Percentiles rank a stretch among this genome's conserved stretches.
phyloP scores from a whole-genome alignment of 1,140 invertebrate species.

The Tribolium castaneum region DNA sequence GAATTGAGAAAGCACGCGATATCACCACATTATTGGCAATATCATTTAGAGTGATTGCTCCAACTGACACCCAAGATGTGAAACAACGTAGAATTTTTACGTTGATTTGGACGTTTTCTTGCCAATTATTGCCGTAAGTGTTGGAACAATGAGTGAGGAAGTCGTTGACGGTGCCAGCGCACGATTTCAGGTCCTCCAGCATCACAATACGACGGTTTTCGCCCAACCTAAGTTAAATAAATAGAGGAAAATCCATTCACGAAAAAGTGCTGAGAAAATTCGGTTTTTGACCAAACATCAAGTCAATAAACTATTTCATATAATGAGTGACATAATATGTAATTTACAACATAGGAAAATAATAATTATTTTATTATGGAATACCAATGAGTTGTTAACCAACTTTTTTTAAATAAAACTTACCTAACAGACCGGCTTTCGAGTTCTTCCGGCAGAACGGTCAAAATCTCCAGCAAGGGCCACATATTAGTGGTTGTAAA shows the following conservation, averaged over 20 bases:
- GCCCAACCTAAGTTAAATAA: constrained; percentile 70
- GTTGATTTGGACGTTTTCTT: constrained; percentile 68
- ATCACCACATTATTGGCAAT: constrained; percentile 77
- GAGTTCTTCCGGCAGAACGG: constrained; percentile 96
- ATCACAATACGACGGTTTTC: constrained; percentile 90
- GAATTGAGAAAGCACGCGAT: constrained; percentile 75
- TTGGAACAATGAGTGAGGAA: constrained; percentile 81
- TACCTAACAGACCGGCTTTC: constrained; percentile 79
- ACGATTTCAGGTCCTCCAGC: constrained; percentile 77
- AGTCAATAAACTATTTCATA: no score
- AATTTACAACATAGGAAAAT: background rate
- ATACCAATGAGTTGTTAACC: no score
- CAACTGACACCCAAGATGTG: constrained; percentile 82
- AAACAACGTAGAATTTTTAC: constrained; percentile 80
- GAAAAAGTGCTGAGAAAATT: no score
- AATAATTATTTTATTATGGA: no score
- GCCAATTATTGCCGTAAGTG: constrained; percentile 66
- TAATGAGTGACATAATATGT: background rate
- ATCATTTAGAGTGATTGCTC: constrained; percentile 75
- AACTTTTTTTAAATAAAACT: background rate
- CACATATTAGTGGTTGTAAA: constrained; percentile 76
- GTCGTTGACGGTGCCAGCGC: constrained; percentile 75
- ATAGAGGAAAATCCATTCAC: no score
- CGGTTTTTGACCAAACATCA: no score
- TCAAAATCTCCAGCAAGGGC: constrained; percentile 92